Base-by-base conservation (phyloP, 2,113 vertebrate genomes). In the Phaethon lepturus region DNA sequence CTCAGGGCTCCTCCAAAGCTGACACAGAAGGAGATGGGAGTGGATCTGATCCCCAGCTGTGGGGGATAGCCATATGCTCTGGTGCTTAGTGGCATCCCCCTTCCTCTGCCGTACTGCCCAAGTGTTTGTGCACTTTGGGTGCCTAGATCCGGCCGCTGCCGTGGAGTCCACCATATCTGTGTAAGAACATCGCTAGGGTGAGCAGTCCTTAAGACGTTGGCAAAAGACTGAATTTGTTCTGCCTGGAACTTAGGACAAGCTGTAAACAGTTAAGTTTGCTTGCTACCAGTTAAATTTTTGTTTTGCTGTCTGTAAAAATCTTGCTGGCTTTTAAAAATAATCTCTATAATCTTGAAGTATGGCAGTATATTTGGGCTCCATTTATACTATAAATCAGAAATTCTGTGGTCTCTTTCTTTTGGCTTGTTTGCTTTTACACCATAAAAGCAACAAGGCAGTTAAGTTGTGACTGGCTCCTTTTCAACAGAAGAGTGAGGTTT, bases 171-270 rank as follows among this genome's bases (percentile, higher is more conserved):
- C 29, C 19, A 3, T 3, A 28, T 33, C 26, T 33, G 17, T 33
- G 19, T 28, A n/a, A 73, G 13, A 82, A 18, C 16, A 49, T 71
- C 0, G 0, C 33, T n/a, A 0, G 4, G 47, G 23, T 59, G 47
- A 89, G 62, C 23, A 33, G n/a, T 55, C 55, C 64, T 31, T 29
- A 18, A 15, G 23, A 63, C 19, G 10, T 0, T 26, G 8, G 19
- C 19, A 77, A 42, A 86, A 95, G 13, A 19, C 18, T n/a, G 4
- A 26, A 58, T 25, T 53, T 62, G 13, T 77, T 91, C 68, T 71
- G 42, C 28, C 26, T 76, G 63, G 11, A 87, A 25, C 64, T 53
- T 29, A 7, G 24, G 59, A 53, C 52, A 66, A 81, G 62, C 45
- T 88, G 56, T 49, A 44, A 22, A 35, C 10, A 67, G 28, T 23